Conservation (phyloP, 1,140 invertebrate genomes). For the Tribolium castaneum region DNA sequence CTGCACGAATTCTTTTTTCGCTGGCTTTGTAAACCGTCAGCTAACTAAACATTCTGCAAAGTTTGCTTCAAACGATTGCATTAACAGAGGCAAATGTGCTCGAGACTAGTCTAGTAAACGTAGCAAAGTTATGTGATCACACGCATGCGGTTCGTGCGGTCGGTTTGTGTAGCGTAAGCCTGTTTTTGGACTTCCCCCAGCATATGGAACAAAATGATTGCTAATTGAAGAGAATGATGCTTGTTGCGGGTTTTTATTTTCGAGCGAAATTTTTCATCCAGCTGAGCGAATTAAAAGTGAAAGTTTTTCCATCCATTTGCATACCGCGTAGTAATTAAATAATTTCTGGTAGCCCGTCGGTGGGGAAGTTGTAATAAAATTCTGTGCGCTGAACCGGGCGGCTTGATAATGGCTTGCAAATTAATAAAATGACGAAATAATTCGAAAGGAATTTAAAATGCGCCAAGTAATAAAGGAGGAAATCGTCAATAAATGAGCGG, state of each 20-base stretch:
- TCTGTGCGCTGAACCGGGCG: conserved; percentile 36
- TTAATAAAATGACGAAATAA: conserved; percentile 43
- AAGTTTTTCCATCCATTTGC: conserved; percentile 36
- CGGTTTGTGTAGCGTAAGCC: conserved; percentile 25
- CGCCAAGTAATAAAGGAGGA: conserved; percentile 31
- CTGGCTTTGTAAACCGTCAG: conserved; percentile 5
- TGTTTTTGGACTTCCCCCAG: background rate
- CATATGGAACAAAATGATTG: no score
- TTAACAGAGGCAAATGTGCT: conserved; percentile 17
- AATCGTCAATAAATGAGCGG: conserved; percentile 35
- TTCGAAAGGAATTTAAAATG: conserved; percentile 39
- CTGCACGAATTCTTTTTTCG: background rate
- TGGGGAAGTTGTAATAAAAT: conserved; percentile 34
- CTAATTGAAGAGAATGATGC: no score
- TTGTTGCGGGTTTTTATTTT: background rate
- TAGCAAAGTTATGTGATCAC: conserved; percentile 32
- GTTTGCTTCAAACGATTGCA: conserved; percentile 33
- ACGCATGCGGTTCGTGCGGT: conserved; percentile 29
- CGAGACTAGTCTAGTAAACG: conserved; percentile 10
- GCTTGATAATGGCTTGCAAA: conserved; percentile 37
- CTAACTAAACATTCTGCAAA: conserved; percentile 21
- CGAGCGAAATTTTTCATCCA: background rate
- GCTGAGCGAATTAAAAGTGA: background rate
- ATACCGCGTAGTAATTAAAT: conserved; percentile 39
- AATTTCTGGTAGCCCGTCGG: conserved; percentile 29